phyloP scores from a whole-genome alignment of 2,797 vertebrate species.

The Carapus acus region DNA sequence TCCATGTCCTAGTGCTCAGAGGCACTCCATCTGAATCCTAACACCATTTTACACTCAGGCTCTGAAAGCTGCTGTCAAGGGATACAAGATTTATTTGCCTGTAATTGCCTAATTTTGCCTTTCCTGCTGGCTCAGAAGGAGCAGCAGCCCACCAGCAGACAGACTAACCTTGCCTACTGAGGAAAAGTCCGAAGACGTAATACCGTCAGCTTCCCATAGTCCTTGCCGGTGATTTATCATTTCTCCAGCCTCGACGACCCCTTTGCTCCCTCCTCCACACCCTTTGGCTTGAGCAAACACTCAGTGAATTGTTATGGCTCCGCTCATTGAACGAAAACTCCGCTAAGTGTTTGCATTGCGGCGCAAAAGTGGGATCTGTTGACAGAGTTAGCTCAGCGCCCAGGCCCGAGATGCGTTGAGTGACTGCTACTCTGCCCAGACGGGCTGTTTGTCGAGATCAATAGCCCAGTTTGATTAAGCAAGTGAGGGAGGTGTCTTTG shows the following conservation, averaged over 20 bases:
- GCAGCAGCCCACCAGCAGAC: slow-evolving; percentile 58
- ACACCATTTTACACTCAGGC: slow-evolving; percentile 63
- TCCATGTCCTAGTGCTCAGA: slow-evolving; percentile 50
- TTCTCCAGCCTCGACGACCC: slow-evolving; percentile 28
- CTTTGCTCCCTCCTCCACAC: slow-evolving; percentile 34
- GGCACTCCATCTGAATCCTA: slow-evolving; percentile 64
- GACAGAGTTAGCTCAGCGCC: slow-evolving; percentile 45
- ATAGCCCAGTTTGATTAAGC: slow-evolving; percentile 64
- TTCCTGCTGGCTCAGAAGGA: slow-evolving; percentile 62
- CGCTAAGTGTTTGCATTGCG: slow-evolving; percentile 53
- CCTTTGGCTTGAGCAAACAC: slow-evolving; percentile 68
- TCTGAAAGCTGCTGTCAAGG: slow-evolving; percentile 64
- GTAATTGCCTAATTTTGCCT: slow-evolving; percentile 74
- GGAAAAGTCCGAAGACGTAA: slow-evolving; percentile 72
- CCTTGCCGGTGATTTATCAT: slow-evolving; percentile 71
- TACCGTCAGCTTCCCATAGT: slow-evolving; percentile 67
- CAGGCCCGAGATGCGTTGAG: slow-evolving; percentile 45
- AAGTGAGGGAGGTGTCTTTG: slow-evolving; percentile 54
- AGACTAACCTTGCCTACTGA: slow-evolving; percentile 67
- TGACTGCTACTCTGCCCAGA: slow-evolving; percentile 44
- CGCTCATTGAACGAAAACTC: slow-evolving; percentile 60
- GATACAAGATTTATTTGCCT: slow-evolving; percentile 72
- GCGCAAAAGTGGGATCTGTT: slow-evolving; percentile 42
- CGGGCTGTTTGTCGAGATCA: slow-evolving; percentile 65
- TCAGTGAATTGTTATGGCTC: slow-evolving; percentile 63